These are phyloP conservation scores for Camponotus vicinus DNA, from an alignment of 1,140 invertebrate genomes.

Conservation along the genomic window DNA sequence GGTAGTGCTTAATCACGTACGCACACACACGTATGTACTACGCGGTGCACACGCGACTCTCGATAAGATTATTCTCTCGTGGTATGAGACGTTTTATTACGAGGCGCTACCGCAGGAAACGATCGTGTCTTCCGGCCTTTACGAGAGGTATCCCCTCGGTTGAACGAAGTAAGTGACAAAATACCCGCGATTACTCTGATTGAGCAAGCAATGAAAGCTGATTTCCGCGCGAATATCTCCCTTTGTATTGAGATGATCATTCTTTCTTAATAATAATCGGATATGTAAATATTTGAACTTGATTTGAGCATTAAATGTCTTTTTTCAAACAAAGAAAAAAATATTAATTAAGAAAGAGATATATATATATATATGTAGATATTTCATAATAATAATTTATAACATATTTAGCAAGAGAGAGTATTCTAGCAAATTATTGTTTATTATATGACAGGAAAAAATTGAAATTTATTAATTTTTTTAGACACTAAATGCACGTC, in stretches of 20 bases:
- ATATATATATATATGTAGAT: background rate
- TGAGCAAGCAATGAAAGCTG: constrained; percentile 39
- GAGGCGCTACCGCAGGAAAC: constrained; percentile 58
- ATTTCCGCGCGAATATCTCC: constrained; percentile 37
- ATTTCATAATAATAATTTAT: background rate
- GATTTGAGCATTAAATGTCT: background rate
- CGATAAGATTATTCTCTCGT: constrained; percentile 50
- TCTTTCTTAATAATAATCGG: background rate
- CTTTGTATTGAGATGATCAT: constrained; percentile 12
- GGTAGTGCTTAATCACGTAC: constrained; percentile 49
- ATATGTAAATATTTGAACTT: background rate
- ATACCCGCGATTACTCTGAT: constrained; percentile 46
- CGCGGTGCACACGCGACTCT: constrained; percentile 5
- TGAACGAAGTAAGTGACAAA: constrained; percentile 54
- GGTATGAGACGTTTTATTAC: constrained; percentile 43
- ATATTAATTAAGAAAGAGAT: background rate
- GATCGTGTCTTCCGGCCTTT: constrained; percentile 43
- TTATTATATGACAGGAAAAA: background rate
- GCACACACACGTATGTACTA: constrained; percentile 3
- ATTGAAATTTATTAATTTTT: constrained; percentile 10
- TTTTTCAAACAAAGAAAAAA: background rate
- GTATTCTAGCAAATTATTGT: constrained; percentile 16
- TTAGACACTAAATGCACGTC: background rate
- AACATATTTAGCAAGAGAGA: background rate
- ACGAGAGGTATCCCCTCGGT: constrained; percentile 23